Conservation (phyloP, 2,797 vertebrate species). For the Gorsachius magnificus region DNA sequence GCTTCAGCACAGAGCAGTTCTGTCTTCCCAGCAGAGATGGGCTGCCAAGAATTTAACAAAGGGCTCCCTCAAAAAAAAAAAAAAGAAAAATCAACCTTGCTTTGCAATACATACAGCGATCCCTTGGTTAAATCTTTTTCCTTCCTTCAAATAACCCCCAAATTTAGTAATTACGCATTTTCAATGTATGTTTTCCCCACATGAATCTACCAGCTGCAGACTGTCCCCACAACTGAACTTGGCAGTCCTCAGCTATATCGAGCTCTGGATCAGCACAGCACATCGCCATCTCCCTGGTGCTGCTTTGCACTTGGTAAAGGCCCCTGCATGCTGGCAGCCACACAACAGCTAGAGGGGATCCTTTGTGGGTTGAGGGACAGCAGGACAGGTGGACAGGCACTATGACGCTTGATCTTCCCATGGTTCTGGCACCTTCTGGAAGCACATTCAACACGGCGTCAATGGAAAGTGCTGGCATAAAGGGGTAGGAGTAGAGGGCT, state of each 20-base stretch:
- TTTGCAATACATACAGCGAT: background rate
- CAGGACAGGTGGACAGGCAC: background rate
- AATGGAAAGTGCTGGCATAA: background rate
- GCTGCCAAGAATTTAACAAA: constrained; percentile 62
- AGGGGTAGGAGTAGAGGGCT: background rate
- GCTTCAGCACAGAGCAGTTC: constrained; percentile 41
- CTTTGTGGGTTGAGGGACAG: background rate
- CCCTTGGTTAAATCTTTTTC: background rate
- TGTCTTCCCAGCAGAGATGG: constrained; percentile 32
- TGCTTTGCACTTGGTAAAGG: background rate
- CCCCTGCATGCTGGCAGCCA: background rate
- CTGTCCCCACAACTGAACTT: background rate
- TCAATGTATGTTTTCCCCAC: background rate
- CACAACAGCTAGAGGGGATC: background rate
- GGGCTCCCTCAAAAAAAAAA: background rate
- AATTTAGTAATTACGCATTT: background rate
- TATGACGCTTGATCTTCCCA: background rate
- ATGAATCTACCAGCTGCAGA: background rate
- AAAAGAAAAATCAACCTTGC: background rate
- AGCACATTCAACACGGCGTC: background rate
- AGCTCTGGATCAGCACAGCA: background rate
- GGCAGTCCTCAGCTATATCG: background rate
- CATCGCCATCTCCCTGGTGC: background rate
- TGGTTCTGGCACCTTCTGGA: background rate
- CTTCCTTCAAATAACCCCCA: background rate